phyloP scores from a whole-genome alignment of 2,113 vertebrate genomes.

The Sula dactylatra region DNA sequence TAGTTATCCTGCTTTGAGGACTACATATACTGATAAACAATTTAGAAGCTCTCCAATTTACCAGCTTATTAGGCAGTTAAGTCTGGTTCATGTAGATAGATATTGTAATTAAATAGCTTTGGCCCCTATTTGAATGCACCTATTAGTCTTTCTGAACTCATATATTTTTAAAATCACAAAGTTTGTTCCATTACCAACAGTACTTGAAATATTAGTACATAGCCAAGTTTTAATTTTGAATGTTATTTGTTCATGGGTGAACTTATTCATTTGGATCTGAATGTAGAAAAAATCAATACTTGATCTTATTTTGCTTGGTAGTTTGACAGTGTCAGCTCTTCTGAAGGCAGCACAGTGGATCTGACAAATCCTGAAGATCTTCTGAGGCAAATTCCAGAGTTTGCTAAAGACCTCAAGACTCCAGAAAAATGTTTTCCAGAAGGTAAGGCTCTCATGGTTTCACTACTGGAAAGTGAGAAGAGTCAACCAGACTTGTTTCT shows the following conservation, averaged over 20 bases:
- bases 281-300: background rate
- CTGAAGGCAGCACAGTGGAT: constrained; percentile 93
- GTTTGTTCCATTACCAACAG: background rate
- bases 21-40: background rate
- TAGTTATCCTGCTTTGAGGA: background rate
- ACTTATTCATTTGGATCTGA: background rate
- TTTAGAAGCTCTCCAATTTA: background rate
- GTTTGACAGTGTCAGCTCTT: constrained; percentile 77
- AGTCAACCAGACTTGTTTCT: background rate
- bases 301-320: constrained; percentile 22
- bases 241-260: background rate
- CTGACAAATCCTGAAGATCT: constrained; percentile 83
- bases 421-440: constrained; percentile 91
- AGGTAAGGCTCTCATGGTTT: constrained; percentile 68
- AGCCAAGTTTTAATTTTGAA: background rate
- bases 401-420: constrained; percentile 81
- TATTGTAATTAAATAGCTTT: background rate
- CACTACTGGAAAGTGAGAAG: background rate
- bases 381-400: constrained; percentile 77
- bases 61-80: constrained; percentile 7
- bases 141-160: background rate
- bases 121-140: constrained; percentile 15
- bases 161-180: background rate
- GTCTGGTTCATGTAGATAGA: background rate
- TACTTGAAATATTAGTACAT: background rate